Evolutionary conservation across 2,888 invertebrate species (phyloP).

Genomic region (Agonopterix subpropinquella): DNA sequence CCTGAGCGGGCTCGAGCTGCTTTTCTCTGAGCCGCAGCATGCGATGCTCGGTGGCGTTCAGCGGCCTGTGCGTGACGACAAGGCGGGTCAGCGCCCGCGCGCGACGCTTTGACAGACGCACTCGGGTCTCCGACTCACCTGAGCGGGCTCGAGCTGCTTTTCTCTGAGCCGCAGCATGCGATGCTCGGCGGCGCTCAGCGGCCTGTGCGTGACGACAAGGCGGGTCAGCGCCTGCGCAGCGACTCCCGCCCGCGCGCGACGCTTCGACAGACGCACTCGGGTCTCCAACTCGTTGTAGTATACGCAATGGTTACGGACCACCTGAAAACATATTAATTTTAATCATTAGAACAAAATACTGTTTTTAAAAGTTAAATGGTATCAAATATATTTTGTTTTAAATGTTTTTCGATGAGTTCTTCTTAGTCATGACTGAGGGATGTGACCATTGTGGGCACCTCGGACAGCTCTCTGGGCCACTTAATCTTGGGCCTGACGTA

Average conservation of each 20-base stretch:
- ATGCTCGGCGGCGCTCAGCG: constrained; percentile 89
- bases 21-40: constrained; percentile 91
- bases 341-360: not conserved
- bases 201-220: constrained; percentile 92
- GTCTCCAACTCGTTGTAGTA: constrained; percentile 98
- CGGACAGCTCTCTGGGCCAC: too few species aligned
- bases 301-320: constrained; percentile 91
- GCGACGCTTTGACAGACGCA: constrained; percentile 93
- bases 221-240: constrained; percentile 83
- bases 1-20: constrained; percentile 89
- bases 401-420: too few species aligned
- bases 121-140: constrained; percentile 96
- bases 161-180: constrained; percentile 91
- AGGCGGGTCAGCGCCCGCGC: constrained; percentile 85
- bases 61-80: constrained; percentile 92
- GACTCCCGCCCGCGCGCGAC: constrained; percentile 80
- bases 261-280: constrained; percentile 93
- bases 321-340: constrained; percentile 27
- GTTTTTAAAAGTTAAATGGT: not conserved
- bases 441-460: too few species aligned
- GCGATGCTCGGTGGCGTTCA: constrained; percentile 89
- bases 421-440: too few species aligned
- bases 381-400: too few species aligned
- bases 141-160: constrained; percentile 95
- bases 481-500: too few species aligned